These are phyloP conservation scores for Keiferia lycopersicella DNA, from an alignment of 2,888 invertebrate genomes.

Conservation along the genomic window DNA sequence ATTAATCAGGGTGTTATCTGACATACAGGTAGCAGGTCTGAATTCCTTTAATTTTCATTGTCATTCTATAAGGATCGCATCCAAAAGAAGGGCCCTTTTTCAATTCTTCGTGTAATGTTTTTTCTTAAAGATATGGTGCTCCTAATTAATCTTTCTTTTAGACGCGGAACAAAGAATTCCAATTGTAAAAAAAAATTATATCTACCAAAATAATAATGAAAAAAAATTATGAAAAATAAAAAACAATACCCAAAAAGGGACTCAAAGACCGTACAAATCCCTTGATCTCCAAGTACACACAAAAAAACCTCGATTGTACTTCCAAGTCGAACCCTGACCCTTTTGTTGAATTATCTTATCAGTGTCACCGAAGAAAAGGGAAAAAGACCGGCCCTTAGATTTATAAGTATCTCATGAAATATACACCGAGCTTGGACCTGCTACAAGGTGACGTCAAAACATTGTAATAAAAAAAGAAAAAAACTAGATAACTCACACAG, in stretches of 20 bases:
- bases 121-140: too few species aligned
- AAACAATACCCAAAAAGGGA: background rate
- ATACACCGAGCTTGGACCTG: background rate
- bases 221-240: background rate
- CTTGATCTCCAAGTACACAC: conserved; percentile 3
- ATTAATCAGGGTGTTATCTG: too few species aligned
- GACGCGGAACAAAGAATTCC: background rate
- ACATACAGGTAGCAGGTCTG: too few species aligned
- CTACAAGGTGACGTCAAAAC: too few species aligned
- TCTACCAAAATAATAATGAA: background rate
- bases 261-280: background rate
- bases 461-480: too few species aligned
- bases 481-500: too few species aligned
- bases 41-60: too few species aligned
- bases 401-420: background rate
- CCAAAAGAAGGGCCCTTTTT: too few species aligned
- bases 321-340: conserved; percentile 10
- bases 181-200: too few species aligned
- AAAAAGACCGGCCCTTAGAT: background rate
- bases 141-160: background rate
- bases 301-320: background rate
- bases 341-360: conserved; percentile 23
- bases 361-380: conserved; percentile 11
- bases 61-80: too few species aligned
- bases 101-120: too few species aligned